A percentile compares a stretch with the other conserved stretches of the same genome.
These are phyloP conservation scores for Echinometra lucunter DNA, from an alignment of 53 echinoderm and acorn worm genomes.

Conservation along the genomic window DNA sequence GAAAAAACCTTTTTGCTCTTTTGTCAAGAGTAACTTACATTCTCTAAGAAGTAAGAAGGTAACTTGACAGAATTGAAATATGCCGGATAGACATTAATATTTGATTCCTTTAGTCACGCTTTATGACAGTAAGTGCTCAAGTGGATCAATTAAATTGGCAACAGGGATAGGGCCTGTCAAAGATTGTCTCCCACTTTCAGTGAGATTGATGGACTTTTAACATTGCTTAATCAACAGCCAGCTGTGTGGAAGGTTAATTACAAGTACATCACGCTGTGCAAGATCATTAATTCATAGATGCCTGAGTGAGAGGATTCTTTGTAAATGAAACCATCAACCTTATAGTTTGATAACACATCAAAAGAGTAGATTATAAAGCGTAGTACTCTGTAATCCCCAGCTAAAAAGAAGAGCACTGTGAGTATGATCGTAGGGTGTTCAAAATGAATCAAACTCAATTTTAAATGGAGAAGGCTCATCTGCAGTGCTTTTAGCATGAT, in stretches of 20 bases:
- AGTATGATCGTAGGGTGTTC: not conserved
- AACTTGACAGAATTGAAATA: too few species aligned
- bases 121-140: slow-evolving; percentile 12
- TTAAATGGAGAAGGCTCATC: not conserved
- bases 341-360: not conserved
- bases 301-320: slow-evolving; percentile 9
- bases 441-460: not conserved
- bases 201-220: slow-evolving; percentile 29
- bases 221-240: not conserved
- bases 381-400: not conserved
- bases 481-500: not conserved
- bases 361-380: not conserved
- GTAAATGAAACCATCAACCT: slow-evolving; percentile 17
- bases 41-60: too few species aligned
- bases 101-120: not conserved
- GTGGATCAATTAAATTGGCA: not conserved
- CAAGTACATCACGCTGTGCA: not conserved
- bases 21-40: not conserved
- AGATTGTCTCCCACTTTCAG: not conserved
- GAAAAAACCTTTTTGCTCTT: not conserved
- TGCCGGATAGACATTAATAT: not conserved
- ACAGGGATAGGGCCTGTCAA: slow-evolving; percentile 3
- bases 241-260: slow-evolving; percentile 3
- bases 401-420: not conserved
- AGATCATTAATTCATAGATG: slow-evolving; percentile 5